phyloP scores from a whole-genome alignment of 2,797 vertebrate species.

The Squalus acanthias region DNA sequence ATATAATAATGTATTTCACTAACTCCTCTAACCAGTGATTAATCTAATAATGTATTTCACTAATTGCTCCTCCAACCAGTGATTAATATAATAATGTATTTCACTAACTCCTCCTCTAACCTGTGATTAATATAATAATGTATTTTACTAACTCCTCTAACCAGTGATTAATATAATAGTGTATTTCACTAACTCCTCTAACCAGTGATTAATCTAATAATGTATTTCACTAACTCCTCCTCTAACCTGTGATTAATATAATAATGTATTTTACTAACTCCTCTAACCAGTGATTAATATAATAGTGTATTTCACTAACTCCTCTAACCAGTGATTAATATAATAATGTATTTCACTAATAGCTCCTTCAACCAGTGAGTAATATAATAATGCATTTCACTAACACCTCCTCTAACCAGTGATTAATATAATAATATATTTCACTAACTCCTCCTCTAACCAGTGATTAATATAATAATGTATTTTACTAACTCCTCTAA shows the following conservation, averaged over 20 bases:
- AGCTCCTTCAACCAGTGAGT: background rate
- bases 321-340: no score
- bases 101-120: background rate
- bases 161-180: background rate
- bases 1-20: no score
- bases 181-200: background rate
- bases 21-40: background rate
- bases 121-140: background rate
- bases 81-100: background rate
- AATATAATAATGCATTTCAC: background rate
- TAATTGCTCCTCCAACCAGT: background rate
- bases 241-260: no score
- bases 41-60: background rate
- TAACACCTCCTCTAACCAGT: background rate
- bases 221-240: background rate
- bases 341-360: background rate
- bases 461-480: background rate
- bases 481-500: background rate
- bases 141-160: background rate
- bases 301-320: background rate
- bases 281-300: background rate
- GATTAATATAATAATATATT: background rate
- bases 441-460: background rate
- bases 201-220: background rate
- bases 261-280: no score